Evolutionary conservation across 2,888 invertebrate species (phyloP).

Genomic region (Idaea dimidiata): DNA sequence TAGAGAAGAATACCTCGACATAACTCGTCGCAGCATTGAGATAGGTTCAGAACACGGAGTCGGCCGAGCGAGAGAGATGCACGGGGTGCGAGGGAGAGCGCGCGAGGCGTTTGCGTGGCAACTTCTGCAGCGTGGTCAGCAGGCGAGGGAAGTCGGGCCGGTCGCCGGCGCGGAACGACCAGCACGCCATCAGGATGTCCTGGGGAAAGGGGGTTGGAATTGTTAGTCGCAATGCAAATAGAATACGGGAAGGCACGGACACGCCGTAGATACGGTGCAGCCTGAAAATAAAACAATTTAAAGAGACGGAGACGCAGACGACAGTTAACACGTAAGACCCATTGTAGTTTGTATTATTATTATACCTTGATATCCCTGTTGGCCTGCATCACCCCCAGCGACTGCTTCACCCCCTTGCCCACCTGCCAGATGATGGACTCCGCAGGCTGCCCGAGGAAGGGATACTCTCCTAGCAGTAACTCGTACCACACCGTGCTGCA

Average conservation of each 20-base stretch:
- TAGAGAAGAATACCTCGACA: too few species aligned
- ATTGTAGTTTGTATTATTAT: too few species aligned
- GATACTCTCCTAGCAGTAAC: conserved; percentile 96
- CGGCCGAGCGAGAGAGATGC: conserved; percentile 96
- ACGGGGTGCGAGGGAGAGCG: conserved; percentile 99
- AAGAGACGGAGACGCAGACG: too few species aligned
- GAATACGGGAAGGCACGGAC: too few species aligned
- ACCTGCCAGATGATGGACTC: conserved; percentile 99
- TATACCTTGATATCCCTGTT: conserved; percentile 98
- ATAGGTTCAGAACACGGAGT: conserved; percentile 90
- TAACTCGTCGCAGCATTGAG: background rate
- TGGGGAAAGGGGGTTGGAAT: too few species aligned
- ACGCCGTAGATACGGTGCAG: too few species aligned
- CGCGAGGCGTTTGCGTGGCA: conserved; percentile 97
- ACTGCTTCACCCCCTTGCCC: conserved; percentile 97
- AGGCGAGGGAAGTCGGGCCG: conserved; percentile 95
- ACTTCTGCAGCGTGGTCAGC: conserved; percentile 91
- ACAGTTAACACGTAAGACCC: too few species aligned
- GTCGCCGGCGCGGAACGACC: conserved; percentile 92
- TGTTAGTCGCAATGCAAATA: too few species aligned
- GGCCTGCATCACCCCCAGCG: conserved; percentile 95
- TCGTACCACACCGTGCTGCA: conserved; percentile 98
- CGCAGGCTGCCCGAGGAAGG: conserved; percentile 95
- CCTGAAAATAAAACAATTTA: too few species aligned
- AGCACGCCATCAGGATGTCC: conserved; percentile 98